Evolutionary conservation across 1,140 invertebrate genomes (phyloP).

Genomic region (Pissodes strobi): DNA sequence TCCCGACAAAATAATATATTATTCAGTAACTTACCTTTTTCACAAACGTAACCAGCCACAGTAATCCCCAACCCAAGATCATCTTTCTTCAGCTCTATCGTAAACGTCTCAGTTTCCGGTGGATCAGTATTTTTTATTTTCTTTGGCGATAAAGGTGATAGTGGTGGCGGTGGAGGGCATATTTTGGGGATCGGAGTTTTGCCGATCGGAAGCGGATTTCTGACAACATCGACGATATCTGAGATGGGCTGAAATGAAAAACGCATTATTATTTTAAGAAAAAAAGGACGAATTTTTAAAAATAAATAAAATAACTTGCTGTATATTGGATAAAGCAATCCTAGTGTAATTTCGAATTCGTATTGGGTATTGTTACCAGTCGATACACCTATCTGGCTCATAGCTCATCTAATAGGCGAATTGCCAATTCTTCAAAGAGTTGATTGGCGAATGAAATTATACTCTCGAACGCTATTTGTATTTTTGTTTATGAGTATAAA

Average conservation of each 20-base stretch:
- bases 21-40: slow-evolving; percentile 81
- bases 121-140: slow-evolving; percentile 61
- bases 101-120: slow-evolving; percentile 86
- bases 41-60: slow-evolving; percentile 92
- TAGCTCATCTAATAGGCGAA: no score
- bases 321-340: no score
- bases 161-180: slow-evolving; percentile 54
- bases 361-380: no score
- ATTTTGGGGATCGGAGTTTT: slow-evolving; percentile 54
- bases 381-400: no score
- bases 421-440: no score
- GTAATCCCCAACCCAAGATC: slow-evolving; percentile 92
- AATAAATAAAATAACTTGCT: no score
- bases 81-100: slow-evolving; percentile 81
- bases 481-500: no score
- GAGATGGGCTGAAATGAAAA: slow-evolving; percentile 57
- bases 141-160: neutral
- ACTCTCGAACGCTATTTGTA: no score
- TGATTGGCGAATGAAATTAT: no score
- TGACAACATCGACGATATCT: slow-evolving; percentile 61
- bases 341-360: no score
- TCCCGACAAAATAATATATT: no score
- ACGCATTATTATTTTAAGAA: slow-evolving; percentile 37
- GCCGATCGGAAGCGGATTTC: slow-evolving; percentile 55
- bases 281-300: no score